Conservation (phyloP, 2,113 vertebrate genomes). For the cat (Felis catus) region F.catus_Fca126_mat1.0 CM031419.1:50041501-50042000, state of each 20-base stretch:
- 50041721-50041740: not conserved
- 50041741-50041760: not conserved
- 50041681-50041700: not conserved
- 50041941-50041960: not conserved
- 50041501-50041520: conserved; percentile 1
- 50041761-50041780: not conserved
- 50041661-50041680: not conserved
- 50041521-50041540: not conserved
- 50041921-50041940: not conserved
- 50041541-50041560: not conserved
- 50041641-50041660: no score
- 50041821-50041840: not conserved
- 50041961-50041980: not conserved
- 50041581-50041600: not conserved
- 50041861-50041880: not conserved
- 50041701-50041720: no score
- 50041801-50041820: not conserved
- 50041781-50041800: not conserved
- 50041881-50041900: not conserved
- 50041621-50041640: no score
- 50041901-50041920: not conserved
- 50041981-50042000: not conserved
- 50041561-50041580: accelerated
- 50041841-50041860: not conserved
- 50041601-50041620: not conserved